phyloP scores from a whole-genome alignment of 2,888 invertebrate genomes.

The Elegia similella region DNA sequence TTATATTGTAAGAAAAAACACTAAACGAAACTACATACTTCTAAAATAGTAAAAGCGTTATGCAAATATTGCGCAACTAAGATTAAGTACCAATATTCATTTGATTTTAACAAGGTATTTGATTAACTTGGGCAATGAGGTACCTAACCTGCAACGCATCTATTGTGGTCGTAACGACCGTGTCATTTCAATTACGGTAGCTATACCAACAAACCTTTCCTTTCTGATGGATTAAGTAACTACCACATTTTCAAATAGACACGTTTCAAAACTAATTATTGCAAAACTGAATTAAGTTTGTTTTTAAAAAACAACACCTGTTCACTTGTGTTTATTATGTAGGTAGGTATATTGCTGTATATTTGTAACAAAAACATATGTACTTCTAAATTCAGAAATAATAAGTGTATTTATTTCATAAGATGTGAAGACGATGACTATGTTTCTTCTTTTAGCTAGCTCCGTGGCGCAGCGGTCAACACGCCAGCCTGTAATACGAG shows the following conservation, averaged over 20 bases:
- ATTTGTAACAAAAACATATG: no score
- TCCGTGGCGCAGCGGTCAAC: no score
- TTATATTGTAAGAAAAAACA: background rate
- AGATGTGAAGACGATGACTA: no score
- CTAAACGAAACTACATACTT: background rate
- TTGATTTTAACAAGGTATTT: conserved; percentile 36
- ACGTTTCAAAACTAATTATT: conserved; percentile 46
- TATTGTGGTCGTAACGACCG: conserved; percentile 57
- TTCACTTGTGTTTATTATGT: background rate
- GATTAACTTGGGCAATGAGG: conserved; percentile 29
- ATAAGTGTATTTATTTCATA: no score
- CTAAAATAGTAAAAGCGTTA: background rate
- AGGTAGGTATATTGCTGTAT: background rate
- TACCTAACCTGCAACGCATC: conserved; percentile 41
- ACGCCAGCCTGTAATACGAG: no score
- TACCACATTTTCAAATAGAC: conserved; percentile 46
- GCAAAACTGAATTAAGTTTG: conserved; percentile 53
- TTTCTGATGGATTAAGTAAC: conserved; percentile 70
- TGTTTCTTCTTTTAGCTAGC: no score
- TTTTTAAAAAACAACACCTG: background rate
- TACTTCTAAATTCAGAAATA: no score
- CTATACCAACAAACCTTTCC: conserved; percentile 44
- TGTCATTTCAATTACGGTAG: conserved; percentile 66
- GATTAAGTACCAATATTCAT: conserved; percentile 42
- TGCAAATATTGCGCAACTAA: conserved; percentile 28